Conservation (phyloP, 2,888 invertebrate genomes). For the Lithophane semibrunnea region DNA sequence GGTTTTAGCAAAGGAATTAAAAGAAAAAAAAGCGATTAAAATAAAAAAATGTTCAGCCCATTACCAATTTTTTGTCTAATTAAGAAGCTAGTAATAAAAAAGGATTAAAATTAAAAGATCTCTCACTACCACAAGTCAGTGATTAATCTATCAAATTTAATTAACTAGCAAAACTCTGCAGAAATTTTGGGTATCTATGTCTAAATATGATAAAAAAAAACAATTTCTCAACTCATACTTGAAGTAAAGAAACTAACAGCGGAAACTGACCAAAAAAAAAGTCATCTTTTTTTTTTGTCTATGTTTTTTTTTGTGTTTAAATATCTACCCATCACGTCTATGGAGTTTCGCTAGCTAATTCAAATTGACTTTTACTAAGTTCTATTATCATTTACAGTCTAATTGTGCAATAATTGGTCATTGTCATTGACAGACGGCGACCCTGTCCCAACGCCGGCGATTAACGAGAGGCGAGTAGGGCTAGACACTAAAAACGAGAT, state of each 20-base stretch:
- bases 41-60: constrained; percentile 16
- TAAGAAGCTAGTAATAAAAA: neutral
- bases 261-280: too few species aligned
- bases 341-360: too few species aligned
- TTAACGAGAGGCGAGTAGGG: too few species aligned
- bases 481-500: too few species aligned
- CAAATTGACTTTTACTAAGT: too few species aligned
- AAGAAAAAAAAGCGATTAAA: neutral
- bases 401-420: constrained; percentile 3
- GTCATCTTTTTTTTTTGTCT: too few species aligned
- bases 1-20: constrained; percentile 5
- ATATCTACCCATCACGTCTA: too few species aligned
- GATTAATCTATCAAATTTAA: neutral
- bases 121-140: neutral
- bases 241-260: too few species aligned
- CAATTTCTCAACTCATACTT: too few species aligned
- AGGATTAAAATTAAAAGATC: neutral
- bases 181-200: neutral
- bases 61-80: constrained; percentile 35
- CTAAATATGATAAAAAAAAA: neutral
- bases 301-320: too few species aligned
- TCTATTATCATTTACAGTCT: constrained; percentile 24
- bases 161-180: too few species aligned
- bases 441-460: too few species aligned
- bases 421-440: neutral